phyloP scores from a whole-genome alignment of 2,113 vertebrate species.

The Otocyon megalotis region DNA sequence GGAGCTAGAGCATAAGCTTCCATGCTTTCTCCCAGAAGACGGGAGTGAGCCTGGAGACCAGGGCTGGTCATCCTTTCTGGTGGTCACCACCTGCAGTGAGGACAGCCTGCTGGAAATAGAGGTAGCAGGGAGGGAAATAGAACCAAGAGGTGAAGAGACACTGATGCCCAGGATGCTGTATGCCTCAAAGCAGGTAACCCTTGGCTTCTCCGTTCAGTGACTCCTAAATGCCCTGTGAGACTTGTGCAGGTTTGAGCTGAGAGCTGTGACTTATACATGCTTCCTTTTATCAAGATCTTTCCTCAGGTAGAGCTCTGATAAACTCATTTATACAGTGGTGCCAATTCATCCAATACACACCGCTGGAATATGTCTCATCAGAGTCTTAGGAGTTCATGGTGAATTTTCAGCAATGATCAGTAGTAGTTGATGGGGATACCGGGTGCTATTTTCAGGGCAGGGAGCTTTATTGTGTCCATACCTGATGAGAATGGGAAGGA shows the following conservation, averaged over 20 bases:
- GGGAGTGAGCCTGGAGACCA: no score
- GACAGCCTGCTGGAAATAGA: background rate
- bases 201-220: background rate
- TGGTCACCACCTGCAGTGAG: background rate
- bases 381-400: background rate
- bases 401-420: background rate
- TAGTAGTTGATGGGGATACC: background rate
- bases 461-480: background rate
- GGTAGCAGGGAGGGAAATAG: background rate
- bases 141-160: background rate
- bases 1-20: background rate
- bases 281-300: background rate
- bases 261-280: background rate
- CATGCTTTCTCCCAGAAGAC: background rate
- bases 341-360: background rate
- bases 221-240: background rate
- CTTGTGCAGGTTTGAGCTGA: background rate
- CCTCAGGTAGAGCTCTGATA: background rate
- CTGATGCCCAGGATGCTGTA: background rate
- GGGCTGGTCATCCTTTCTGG: background rate
- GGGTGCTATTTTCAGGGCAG: background rate
- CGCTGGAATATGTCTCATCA: background rate
- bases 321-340: background rate
- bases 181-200: rapidly evolving
- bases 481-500: background rate